Conservation (phyloP, 2,113 vertebrate species). For the Ammodytes marinus region DNA sequence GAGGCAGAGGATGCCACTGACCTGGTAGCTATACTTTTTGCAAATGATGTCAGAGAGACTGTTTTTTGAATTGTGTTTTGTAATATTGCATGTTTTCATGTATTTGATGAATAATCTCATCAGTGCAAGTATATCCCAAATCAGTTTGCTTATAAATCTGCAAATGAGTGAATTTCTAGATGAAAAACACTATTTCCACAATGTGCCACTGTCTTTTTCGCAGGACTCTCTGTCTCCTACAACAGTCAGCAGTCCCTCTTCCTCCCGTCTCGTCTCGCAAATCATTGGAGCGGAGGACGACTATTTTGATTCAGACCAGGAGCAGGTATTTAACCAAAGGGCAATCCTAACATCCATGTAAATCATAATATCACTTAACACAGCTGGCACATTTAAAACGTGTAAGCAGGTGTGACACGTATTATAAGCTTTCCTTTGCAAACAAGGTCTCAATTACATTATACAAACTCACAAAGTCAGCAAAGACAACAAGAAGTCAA, state of each 20-base stretch:
- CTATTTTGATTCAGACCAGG: slow-evolving; percentile 94
- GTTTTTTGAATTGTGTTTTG: neutral
- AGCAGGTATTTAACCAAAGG: slow-evolving; percentile 87
- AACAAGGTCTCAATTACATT: neutral
- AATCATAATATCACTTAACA: neutral
- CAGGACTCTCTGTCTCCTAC: slow-evolving; percentile 89
- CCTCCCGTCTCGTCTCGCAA: slow-evolving; percentile 84
- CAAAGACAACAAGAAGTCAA: neutral
- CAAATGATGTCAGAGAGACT: neutral
- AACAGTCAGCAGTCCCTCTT: slow-evolving; percentile 85
- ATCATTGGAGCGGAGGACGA: slow-evolving; percentile 98
- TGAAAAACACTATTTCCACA: neutral
- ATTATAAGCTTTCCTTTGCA: neutral
- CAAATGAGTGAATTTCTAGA: neutral
- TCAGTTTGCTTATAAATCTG: neutral
- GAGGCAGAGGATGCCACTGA: slow-evolving; percentile 80
- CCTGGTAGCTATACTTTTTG: slow-evolving; percentile 70
- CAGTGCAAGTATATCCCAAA: neutral
- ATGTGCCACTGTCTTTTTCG: neutral
- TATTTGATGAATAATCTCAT: neutral
- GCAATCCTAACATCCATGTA: neutral
- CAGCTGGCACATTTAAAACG: neutral
- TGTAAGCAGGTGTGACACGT: neutral
- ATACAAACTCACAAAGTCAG: neutral
- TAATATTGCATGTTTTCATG: neutral